These are phyloP conservation scores for Dicranocentrus wangi DNA, from an alignment of 2,888 invertebrate genomes.

Conservation along the genomic window DNA sequence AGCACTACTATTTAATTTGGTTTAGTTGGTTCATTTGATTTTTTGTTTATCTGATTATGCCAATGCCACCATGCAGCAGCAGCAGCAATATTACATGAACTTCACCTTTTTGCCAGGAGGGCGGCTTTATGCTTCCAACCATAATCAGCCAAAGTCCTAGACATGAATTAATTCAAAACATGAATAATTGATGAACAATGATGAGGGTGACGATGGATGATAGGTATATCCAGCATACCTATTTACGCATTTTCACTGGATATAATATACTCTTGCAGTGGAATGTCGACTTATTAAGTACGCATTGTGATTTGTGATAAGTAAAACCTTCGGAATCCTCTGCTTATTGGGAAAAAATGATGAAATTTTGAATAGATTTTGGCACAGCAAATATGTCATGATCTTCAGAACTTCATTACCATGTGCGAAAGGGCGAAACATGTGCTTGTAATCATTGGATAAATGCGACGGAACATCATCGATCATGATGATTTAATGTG, in stretches of 20 bases:
- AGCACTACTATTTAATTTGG: too few species aligned
- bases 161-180: not conserved
- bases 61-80: not conserved
- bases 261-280: not conserved
- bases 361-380: not conserved
- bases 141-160: not conserved
- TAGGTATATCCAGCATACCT: too few species aligned
- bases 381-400: too few species aligned
- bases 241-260: too few species aligned
- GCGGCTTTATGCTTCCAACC: too few species aligned
- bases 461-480: too few species aligned
- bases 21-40: too few species aligned
- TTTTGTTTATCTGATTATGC: slow-evolving; percentile 11
- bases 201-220: not conserved
- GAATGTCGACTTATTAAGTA: not conserved
- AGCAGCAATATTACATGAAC: not conserved
- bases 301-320: not conserved
- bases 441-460: too few species aligned
- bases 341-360: not conserved
- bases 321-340: not conserved
- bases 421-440: too few species aligned
- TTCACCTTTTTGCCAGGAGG: not conserved
- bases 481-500: too few species aligned
- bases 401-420: too few species aligned
- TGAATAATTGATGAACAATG: not conserved